These are phyloP conservation scores for Actinia equina DNA, from an alignment of 64 coral and sea anemone genomes.

Conservation along the genomic window DNA sequence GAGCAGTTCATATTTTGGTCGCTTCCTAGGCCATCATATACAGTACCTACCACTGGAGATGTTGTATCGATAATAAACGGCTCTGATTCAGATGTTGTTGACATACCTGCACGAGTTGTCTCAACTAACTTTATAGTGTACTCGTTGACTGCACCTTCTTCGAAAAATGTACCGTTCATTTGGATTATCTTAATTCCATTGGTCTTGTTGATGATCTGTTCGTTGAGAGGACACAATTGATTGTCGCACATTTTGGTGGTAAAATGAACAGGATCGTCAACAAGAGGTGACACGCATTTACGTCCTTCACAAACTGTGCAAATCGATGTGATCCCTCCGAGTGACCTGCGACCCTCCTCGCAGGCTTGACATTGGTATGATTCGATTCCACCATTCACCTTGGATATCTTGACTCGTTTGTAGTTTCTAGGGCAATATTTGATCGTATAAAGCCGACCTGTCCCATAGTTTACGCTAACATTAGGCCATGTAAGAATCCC, in stretches of 20 bases:
- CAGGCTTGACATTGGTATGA: conserved; percentile 54
- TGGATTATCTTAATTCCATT: background rate
- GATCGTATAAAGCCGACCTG: conserved; percentile 67
- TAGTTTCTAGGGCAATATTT: conserved; percentile 68
- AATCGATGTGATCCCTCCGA: conserved; percentile 55
- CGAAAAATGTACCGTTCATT: conserved; percentile 45
- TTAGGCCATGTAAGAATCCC: conserved; percentile 67
- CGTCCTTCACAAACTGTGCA: conserved; percentile 42
- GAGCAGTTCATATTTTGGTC: conserved; percentile 78
- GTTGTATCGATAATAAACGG: conserved; percentile 78
- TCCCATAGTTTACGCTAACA: conserved; percentile 22
- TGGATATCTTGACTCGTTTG: conserved; percentile 45
- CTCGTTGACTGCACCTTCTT: conserved; percentile 57
- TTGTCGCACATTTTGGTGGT: conserved; percentile 39
- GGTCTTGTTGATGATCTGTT: conserved; percentile 16
- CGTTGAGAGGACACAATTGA: conserved; percentile 13
- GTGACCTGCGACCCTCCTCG: conserved; percentile 55
- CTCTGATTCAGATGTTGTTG: conserved; percentile 35
- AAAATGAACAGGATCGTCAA: conserved; percentile 33
- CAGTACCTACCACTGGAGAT: conserved; percentile 54
- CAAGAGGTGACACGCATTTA: conserved; percentile 20
- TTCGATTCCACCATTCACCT: conserved; percentile 27
- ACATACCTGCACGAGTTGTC: conserved; percentile 62
- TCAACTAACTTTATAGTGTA: conserved; percentile 65
- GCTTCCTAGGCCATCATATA: conserved; percentile 91